phyloP scores from a whole-genome alignment of 2,113 vertebrate genomes.

The Candoia aspera region DNA sequence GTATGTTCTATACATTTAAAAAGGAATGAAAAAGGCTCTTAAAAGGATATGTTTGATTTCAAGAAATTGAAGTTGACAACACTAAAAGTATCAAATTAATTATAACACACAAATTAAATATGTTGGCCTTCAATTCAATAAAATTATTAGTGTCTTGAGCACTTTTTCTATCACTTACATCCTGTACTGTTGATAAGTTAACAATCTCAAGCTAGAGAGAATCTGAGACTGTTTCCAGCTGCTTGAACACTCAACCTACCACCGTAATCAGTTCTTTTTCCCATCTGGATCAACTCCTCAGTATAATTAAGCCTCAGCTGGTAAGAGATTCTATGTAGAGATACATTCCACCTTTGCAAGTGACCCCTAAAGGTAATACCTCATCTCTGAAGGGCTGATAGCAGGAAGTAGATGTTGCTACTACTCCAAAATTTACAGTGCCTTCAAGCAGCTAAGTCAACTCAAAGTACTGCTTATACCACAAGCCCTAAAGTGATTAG shows the following conservation, averaged over 20 bases:
- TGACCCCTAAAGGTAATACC: neutral
- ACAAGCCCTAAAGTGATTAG: neutral
- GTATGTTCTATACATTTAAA: neutral
- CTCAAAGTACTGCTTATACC: neutral
- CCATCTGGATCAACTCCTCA: neutral
- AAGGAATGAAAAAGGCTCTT: neutral
- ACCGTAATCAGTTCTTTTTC: neutral
- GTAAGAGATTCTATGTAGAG: neutral
- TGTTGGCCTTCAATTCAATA: neutral
- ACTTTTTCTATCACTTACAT: neutral
- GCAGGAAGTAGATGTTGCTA: neutral
- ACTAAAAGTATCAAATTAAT: neutral
- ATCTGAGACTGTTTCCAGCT: neutral
- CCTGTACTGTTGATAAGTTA: neutral
- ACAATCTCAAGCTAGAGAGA: neutral
- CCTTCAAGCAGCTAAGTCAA: neutral
- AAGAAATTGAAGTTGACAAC: neutral
- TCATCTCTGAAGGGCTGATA: neutral
- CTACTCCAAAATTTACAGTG: neutral
- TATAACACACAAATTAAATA: neutral
- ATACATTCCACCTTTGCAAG: neutral
- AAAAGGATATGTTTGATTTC: neutral
- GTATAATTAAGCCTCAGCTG: neutral
- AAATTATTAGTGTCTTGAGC: neutral
- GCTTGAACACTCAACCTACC: neutral